Evolutionary conservation across 2,113 vertebrate species (phyloP), one percentile per base, ranked within the genome.

Genomic region (Megatriorchis doriae): DNA sequence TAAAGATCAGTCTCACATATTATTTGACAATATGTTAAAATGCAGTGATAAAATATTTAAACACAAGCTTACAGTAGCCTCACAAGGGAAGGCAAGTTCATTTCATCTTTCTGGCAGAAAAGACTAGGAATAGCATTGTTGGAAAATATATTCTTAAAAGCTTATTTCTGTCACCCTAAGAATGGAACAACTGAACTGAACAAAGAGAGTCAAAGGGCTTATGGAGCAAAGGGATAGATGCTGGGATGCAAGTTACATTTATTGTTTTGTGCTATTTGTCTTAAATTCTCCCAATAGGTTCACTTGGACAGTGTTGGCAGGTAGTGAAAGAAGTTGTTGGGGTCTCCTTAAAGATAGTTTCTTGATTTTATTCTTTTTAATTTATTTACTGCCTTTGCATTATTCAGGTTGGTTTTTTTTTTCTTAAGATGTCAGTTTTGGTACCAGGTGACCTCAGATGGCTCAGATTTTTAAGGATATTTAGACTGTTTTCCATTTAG

Each of bases 371-470:
- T 47, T 66, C 27, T 73, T 55, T 66, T 40, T 27, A 31, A 81
- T 81, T 89, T 71, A 66, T 78, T 45, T 63, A 48, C 10, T 14
- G 18, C 2, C 3, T n/a, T 66, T 89, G 32, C 13, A 14, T 73
- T 48, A 66, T 8, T 40, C 15, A 53, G 3, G 1, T 0, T 10
- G 43, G 7, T 1, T 19, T 20, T 16, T 74, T 32, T 70, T 75
- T 10, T 5, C 53, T 70, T 84, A 56, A 79, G 22, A n/a, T 68
- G 16, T 40, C 18, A 29, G 27, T 75, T 87, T 93, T 82, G 10
- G 48, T 72, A 45, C 62, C 56, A 89, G 26, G 10, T 79, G 47
- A 63, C 32, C 20, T 78, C 32, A 38, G 20, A 78, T 47, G 14
- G 29, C 13, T 53, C 29, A 68, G 52, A 34, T 52, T 91, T 95